A percentile compares a stretch with the other conserved stretches of the same genome.
phyloP scores from a whole-genome alignment of 1,140 invertebrate species.

The Apis laboriosa region DNA sequence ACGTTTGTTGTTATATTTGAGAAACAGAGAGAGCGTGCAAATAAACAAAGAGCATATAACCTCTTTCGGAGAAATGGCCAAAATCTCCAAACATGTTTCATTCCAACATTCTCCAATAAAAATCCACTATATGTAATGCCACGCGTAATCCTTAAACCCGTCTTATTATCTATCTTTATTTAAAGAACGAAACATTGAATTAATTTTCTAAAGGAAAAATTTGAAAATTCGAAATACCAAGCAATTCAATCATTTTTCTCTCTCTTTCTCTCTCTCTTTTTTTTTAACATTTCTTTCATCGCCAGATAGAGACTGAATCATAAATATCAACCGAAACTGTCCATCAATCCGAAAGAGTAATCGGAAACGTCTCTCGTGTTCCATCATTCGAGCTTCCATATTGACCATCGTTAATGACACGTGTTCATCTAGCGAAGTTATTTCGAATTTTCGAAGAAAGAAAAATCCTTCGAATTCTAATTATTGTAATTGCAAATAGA shows the following conservation, averaged over 20 bases:
- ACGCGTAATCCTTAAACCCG: too few species aligned
- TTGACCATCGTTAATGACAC: background rate
- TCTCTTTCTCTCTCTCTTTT: background rate
- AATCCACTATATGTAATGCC: too few species aligned
- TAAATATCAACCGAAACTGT: background rate
- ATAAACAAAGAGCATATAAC: background rate
- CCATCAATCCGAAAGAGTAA: slow-evolving; percentile 5
- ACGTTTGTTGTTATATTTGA: background rate
- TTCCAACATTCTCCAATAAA: background rate
- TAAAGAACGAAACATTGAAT: too few species aligned
- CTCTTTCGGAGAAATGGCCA: background rate
- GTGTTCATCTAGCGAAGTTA: background rate
- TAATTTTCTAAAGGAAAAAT: too few species aligned
- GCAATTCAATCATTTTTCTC: background rate
- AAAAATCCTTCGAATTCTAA: too few species aligned
- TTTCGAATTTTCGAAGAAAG: background rate
- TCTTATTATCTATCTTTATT: background rate
- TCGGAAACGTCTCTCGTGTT: background rate
- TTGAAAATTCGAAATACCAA: background rate
- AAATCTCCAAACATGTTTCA: background rate
- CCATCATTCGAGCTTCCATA: background rate
- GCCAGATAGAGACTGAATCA: background rate
- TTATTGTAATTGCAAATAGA: too few species aligned
- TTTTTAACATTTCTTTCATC: background rate
- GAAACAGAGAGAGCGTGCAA: background rate